A percentile compares a stretch with the other conserved stretches of the same genome.
These are phyloP conservation scores for Tapera naevia DNA, from an alignment of 2,797 vertebrate genomes.

Conservation along the genomic window DNA sequence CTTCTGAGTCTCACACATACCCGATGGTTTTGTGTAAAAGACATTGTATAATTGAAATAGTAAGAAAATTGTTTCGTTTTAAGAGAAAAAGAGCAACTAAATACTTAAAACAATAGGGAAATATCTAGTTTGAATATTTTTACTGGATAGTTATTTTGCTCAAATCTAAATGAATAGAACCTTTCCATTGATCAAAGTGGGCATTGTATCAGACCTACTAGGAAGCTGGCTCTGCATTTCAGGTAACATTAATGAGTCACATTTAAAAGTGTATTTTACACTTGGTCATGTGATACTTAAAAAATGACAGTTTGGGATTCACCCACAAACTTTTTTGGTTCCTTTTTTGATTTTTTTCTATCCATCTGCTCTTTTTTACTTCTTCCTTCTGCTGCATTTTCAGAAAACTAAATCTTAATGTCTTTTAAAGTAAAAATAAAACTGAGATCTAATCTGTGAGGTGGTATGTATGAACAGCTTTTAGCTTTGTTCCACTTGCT, in stretches of 20 bases:
- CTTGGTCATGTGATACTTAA: background rate
- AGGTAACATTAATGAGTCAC: background rate
- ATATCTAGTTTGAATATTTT: background rate
- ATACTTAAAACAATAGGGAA: background rate
- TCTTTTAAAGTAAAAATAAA: conserved; percentile 3
- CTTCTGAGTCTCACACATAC: background rate
- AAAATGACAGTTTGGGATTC: conserved; percentile 36
- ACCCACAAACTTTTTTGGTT: background rate
- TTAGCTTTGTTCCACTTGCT: background rate
- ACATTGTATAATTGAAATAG: background rate
- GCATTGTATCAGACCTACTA: background rate
- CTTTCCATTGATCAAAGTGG: background rate
- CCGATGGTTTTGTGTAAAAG: background rate
- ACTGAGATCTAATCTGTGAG: background rate
- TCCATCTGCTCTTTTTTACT: conserved; percentile 32
- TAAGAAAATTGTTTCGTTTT: background rate
- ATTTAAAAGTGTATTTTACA: background rate
- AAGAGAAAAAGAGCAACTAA: background rate
- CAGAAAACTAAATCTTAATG: background rate
- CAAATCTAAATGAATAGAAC: background rate
- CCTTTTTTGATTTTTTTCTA: background rate
- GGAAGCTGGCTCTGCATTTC: background rate
- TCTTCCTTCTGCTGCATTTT: background rate
- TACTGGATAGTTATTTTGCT: background rate
- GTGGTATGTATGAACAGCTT: background rate